Conservation (phyloP, 2,113 vertebrate species). For the Eulemur macaco region DNA sequence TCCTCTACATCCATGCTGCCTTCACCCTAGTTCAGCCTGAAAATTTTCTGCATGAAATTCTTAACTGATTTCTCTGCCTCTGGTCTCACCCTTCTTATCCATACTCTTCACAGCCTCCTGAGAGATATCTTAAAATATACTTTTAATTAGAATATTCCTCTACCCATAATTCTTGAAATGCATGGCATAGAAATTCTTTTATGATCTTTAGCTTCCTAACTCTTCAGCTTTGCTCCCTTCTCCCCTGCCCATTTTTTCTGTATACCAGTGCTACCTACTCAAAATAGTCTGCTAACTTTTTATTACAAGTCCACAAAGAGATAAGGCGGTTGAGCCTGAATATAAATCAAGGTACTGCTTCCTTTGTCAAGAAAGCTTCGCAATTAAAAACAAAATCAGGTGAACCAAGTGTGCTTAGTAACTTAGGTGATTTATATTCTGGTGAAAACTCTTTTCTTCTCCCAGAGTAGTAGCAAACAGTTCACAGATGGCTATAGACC, state of each 20-base stretch:
- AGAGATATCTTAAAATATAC: not conserved
- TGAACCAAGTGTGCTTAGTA: not conserved
- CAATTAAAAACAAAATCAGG: slow-evolving; percentile 55
- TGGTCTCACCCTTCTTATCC: not conserved
- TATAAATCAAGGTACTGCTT: slow-evolving; percentile 13
- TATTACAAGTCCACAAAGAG: not conserved
- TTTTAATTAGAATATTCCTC: not conserved
- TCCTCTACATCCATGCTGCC: not conserved
- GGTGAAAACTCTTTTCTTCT: not conserved
- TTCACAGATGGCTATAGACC: not conserved
- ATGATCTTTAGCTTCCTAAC: not conserved
- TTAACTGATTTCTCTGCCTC: not conserved
- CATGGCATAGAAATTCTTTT: not conserved
- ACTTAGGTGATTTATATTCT: slow-evolving; percentile 11
- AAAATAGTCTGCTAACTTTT: not conserved
- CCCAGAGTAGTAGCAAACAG: not conserved
- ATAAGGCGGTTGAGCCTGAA: not conserved
- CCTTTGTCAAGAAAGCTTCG: slow-evolving; percentile 14
- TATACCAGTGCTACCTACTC: not conserved
- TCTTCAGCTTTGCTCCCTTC: not conserved
- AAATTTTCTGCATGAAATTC: not conserved
- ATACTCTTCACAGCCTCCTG: not conserved
- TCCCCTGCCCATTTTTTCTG: not conserved
- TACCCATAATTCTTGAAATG: slow-evolving; percentile 12
- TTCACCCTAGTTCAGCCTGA: not conserved